Evolutionary conservation across 2,797 vertebrate genomes (phyloP).

Genomic region (Podarcis lilfordi): DNA sequence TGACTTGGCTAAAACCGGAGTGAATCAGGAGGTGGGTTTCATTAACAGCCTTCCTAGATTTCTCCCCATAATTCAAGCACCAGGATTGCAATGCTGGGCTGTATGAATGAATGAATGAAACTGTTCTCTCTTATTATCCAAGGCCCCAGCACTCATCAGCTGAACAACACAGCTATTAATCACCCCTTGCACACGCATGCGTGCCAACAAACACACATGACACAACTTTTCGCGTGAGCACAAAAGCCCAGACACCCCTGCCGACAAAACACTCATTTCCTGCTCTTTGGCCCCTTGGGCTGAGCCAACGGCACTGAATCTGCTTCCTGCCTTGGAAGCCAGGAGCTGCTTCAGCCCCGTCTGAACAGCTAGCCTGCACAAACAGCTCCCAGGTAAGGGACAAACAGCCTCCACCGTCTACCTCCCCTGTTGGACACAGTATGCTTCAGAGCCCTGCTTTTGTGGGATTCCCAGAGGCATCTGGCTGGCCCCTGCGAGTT

Average conservation of each 20-base stretch:
- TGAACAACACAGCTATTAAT: not conserved
- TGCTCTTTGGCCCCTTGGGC: not conserved
- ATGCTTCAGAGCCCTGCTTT: too few relatives aligned
- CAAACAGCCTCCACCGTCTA: too few relatives aligned
- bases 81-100: not conserved
- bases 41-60: not conserved
- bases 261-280: not conserved
- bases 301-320: not conserved
- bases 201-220: constrained; percentile 11
- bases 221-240: not conserved
- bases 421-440: too few relatives aligned
- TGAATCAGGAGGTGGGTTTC: not conserved
- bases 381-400: not conserved
- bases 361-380: too few relatives aligned
- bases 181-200: not conserved
- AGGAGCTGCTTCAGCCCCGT: not conserved
- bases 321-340: constrained; percentile 1
- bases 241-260: not conserved
- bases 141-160: not conserved
- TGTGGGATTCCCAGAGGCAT: too few relatives aligned
- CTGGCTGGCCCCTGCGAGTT: not conserved
- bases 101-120: not conserved
- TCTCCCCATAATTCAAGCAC: not conserved
- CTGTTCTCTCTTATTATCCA: not conserved
- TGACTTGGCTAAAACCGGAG: not conserved